phyloP scores from a whole-genome alignment of 2,888 invertebrate species.

The Aromia moschata region DNA sequence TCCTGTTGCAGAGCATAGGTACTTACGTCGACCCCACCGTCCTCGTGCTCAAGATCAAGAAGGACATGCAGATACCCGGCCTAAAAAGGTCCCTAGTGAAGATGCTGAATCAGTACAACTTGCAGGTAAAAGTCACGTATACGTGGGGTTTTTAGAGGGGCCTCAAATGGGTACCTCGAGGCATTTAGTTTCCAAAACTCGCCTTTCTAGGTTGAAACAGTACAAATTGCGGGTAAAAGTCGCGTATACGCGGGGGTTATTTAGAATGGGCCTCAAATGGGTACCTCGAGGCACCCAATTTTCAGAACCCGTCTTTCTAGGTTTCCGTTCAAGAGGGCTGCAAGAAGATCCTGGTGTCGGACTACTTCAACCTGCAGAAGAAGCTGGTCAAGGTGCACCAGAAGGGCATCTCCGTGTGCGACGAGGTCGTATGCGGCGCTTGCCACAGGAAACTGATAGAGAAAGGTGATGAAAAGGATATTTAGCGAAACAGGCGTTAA shows the following conservation, averaged over 20 bases:
- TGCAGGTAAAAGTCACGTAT: conserved; percentile 71
- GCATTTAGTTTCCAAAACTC: neutral
- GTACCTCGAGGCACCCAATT: neutral
- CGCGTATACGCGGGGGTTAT: neutral
- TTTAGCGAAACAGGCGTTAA: neutral
- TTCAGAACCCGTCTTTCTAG: conserved; percentile 56
- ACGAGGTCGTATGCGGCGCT: conserved; percentile 80
- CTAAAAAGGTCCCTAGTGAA: conserved; percentile 90
- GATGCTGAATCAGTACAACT: conserved; percentile 94
- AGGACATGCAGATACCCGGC: conserved; percentile 87
- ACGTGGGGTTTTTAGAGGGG: neutral
- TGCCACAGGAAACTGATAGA: conserved; percentile 82
- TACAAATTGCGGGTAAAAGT: too few species aligned
- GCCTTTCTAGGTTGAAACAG: conserved; percentile 68
- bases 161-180: neutral
- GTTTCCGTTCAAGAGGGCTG: conserved; percentile 91
- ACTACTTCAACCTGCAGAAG: conserved; percentile 88
- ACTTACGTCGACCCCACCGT: conserved; percentile 91
- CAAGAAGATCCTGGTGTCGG: conserved; percentile 87
- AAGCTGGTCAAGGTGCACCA: conserved; percentile 81
- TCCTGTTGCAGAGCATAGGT: conserved; percentile 77
- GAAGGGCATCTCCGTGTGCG: conserved; percentile 78
- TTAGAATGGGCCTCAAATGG: too few species aligned
- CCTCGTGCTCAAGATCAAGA: conserved; percentile 81
- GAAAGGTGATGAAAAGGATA: conserved; percentile 64